Percentiles rank a stretch among this genome's conserved stretches.
These are phyloP conservation scores for Polydrusus cervinus DNA, from an alignment of 2,888 invertebrate species.

Conservation along the genomic window DNA sequence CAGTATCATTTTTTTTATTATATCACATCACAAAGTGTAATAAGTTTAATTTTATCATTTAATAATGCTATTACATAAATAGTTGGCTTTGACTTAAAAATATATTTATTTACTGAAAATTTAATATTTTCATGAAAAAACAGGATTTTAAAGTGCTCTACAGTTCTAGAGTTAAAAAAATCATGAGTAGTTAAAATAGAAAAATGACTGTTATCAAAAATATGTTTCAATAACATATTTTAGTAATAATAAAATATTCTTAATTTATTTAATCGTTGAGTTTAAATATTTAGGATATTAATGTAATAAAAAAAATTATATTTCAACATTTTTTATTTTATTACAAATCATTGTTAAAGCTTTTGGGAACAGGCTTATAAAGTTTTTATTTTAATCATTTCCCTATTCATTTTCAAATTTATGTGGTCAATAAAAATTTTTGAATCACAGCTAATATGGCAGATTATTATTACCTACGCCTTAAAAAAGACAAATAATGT, in stretches of 20 bases:
- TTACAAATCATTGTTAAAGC: slow-evolving; percentile 3
- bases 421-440: too few species aligned
- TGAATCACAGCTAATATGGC: too few species aligned
- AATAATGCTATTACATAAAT: not conserved
- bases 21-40: slow-evolving; percentile 1
- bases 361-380: slow-evolving; percentile 12
- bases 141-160: too few species aligned
- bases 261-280: not conserved
- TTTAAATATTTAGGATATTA: slow-evolving; percentile 4
- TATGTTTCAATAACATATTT: too few species aligned
- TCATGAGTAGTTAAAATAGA: too few species aligned
- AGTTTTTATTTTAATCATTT: slow-evolving; percentile 12
- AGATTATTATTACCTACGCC: too few species aligned
- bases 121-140: too few species aligned
- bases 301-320: not conserved
- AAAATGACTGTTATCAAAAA: too few species aligned
- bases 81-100: not conserved
- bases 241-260: too few species aligned
- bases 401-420: not conserved
- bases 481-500: too few species aligned
- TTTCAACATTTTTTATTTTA: not conserved
- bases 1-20: slow-evolving; percentile 26
- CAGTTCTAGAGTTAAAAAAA: too few species aligned
- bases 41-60: not conserved
- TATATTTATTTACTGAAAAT: too few species aligned